These are phyloP conservation scores for Odobenus rosmarus DNA, from an alignment of 2,113 vertebrate genomes.

Conservation along the genomic window DNA sequence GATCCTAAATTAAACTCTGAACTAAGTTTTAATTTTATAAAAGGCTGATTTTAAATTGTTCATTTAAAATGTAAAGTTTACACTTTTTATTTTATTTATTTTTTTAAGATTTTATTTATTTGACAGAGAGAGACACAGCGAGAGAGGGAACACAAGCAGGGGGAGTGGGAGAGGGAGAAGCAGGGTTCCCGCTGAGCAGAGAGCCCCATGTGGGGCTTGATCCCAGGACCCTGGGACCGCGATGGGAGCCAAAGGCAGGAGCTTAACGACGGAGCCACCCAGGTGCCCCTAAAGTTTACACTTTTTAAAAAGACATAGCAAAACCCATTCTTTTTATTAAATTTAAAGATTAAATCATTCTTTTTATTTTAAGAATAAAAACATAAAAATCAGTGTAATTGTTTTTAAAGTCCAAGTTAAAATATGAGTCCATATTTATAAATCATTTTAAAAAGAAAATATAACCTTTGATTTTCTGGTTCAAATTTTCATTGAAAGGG, in stretches of 20 bases:
- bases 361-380: slow-evolving; percentile 24
- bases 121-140: too few relatives aligned
- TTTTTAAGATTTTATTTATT: too few relatives aligned
- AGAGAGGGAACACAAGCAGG: too few relatives aligned
- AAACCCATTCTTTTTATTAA: neutral
- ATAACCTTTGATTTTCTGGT: neutral
- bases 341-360: neutral
- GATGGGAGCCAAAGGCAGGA: too few relatives aligned
- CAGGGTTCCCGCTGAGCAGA: too few relatives aligned
- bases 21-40: neutral
- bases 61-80: neutral
- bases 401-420: neutral
- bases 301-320: neutral
- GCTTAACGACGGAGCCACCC: too few relatives aligned
- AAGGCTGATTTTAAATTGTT: neutral
- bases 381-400: neutral
- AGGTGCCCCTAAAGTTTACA: neutral
- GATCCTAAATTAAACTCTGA: neutral
- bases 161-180: too few relatives aligned
- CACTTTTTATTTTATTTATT: neutral
- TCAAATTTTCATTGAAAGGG: neutral
- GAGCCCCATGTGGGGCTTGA: too few relatives aligned
- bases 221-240: too few relatives aligned
- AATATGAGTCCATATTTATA: neutral
- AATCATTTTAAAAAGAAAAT: neutral